Percentiles rank a stretch among this genome's conserved stretches.
phyloP scores from a whole-genome alignment of 2,113 vertebrate genomes.

The Rhinogobius similis region DNA sequence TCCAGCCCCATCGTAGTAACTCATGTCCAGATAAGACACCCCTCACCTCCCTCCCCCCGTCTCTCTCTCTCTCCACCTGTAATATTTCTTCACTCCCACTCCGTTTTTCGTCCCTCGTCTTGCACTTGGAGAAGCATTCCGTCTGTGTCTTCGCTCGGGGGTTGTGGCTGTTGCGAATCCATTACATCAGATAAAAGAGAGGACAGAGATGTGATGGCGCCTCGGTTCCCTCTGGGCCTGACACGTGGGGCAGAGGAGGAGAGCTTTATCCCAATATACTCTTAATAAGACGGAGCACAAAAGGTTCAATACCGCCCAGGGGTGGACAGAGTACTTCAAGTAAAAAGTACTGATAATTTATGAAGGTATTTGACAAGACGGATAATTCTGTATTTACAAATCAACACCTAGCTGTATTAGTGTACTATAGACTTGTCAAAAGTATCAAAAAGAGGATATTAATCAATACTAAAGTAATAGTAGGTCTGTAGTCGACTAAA shows the following conservation, averaged over 20 bases:
- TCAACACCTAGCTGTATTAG: neutral
- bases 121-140: slow-evolving; percentile 47
- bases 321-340: neutral
- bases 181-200: slow-evolving; percentile 74
- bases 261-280: slow-evolving; percentile 60
- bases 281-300: slow-evolving; percentile 59
- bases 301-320: slow-evolving; percentile 29
- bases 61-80: neutral
- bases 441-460: too few species aligned
- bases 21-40: slow-evolving; percentile 12
- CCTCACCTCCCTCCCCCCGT: neutral
- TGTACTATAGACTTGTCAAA: too few species aligned
- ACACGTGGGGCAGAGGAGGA: slow-evolving; percentile 57
- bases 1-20: slow-evolving; percentile 4
- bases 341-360: neutral
- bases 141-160: slow-evolving; percentile 54
- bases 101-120: slow-evolving; percentile 1
- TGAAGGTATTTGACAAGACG: neutral
- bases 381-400: neutral
- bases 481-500: too few species aligned
- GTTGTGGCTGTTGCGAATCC: slow-evolving; percentile 75
- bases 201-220: slow-evolving; percentile 54
- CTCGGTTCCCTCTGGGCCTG: slow-evolving; percentile 52
- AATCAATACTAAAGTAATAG: too few species aligned
- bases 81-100: slow-evolving; percentile 3